These are phyloP conservation scores for Oxygymnocypris stewartii DNA, from an alignment of 2,113 vertebrate genomes.

Conservation along the genomic window DNA sequence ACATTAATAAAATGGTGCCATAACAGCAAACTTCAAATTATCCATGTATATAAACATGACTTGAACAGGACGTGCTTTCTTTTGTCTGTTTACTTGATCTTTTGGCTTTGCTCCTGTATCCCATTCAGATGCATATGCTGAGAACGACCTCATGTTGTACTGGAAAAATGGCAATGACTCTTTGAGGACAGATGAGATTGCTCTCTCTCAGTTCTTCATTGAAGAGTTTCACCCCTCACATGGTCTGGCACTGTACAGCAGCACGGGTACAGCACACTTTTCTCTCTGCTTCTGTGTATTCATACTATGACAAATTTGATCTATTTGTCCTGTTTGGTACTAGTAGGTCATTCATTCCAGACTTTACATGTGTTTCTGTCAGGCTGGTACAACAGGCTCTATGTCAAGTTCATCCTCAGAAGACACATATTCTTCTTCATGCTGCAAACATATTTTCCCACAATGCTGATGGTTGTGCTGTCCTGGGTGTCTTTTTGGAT, in stretches of 20 bases:
- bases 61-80: neutral
- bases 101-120: conserved; percentile 7
- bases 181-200: conserved; percentile 86
- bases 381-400: conserved; percentile 94
- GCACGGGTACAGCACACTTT: conserved; percentile 77
- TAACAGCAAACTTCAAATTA: neutral
- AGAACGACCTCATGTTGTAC: conserved; percentile 92
- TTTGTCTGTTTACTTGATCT: neutral
- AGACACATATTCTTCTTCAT: conserved; percentile 95
- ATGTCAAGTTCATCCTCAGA: conserved; percentile 90
- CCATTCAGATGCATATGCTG: conserved; percentile 85
- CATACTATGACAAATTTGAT: neutral
- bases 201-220: conserved; percentile 90
- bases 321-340: neutral
- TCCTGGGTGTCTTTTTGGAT: conserved; percentile 97
- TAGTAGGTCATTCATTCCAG: neutral
- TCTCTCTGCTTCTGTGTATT: conserved; percentile 27
- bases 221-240: conserved; percentile 89
- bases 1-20: neutral
- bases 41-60: neutral
- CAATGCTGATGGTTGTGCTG: conserved; percentile 92
- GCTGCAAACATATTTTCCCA: conserved; percentile 92
- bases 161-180: conserved; percentile 92
- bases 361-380: conserved; percentile 40
- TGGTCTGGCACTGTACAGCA: conserved; percentile 91